Conservation (phyloP, 2,797 vertebrate species). For the Clarias laeviceps region DNA sequence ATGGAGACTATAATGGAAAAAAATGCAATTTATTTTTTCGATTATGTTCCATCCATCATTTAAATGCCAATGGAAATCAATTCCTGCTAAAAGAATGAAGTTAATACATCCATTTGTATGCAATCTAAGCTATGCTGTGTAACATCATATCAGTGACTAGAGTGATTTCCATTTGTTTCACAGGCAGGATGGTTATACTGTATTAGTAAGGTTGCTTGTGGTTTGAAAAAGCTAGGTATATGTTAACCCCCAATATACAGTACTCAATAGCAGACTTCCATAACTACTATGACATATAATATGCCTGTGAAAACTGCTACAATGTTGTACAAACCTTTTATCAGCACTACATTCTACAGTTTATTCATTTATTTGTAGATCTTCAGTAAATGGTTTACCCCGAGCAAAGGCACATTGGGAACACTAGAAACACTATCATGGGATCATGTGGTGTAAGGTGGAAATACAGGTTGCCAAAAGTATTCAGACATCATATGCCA, state of each 20-base stretch:
- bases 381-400: neutral
- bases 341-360: neutral
- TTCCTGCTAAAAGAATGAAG: conserved; percentile 1
- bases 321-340: neutral
- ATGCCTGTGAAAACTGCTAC: neutral
- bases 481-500: no score
- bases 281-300: neutral
- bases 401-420: no score
- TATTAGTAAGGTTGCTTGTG: conserved; percentile 26
- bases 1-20: neutral
- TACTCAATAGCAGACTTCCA: neutral
- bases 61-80: neutral
- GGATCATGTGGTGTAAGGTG: neutral
- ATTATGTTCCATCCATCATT: conserved; percentile 30
- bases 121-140: conserved; percentile 17
- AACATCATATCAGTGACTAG: conserved; percentile 24
- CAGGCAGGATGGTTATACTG: conserved; percentile 17
- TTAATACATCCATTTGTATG: conserved; percentile 16
- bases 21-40: conserved; percentile 10
- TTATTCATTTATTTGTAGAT: conserved; percentile 6
- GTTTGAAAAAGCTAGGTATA: conserved; percentile 21
- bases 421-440: neutral
- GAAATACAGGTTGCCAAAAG: neutral
- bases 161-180: conserved; percentile 20
- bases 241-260: conserved; percentile 14